Conservation (phyloP, 2,797 vertebrate genomes). For the Paguma larvata region DNA sequence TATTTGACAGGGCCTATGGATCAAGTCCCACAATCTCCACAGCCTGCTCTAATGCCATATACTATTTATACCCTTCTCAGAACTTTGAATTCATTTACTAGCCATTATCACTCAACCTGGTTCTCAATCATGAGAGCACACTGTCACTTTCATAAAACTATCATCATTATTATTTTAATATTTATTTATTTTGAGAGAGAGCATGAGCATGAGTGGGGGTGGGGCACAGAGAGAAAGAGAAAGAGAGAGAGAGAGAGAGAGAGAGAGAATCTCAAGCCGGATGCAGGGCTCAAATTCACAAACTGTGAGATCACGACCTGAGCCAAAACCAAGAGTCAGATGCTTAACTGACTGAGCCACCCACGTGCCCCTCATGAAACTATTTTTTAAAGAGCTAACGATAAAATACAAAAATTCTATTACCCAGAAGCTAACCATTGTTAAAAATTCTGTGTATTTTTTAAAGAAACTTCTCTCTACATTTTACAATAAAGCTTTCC, state of each 20-base stretch:
- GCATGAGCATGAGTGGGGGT: too few relatives aligned
- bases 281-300: too few relatives aligned
- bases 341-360: too few relatives aligned
- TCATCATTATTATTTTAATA: neutral
- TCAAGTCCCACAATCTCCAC: neutral
- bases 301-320: too few relatives aligned
- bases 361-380: neutral
- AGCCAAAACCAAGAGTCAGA: too few relatives aligned
- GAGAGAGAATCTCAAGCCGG: too few relatives aligned
- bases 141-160: neutral
- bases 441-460: neutral
- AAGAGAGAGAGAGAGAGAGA: too few relatives aligned
- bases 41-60: neutral
- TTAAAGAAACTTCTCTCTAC: neutral
- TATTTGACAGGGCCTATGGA: neutral
- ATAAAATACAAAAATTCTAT: conserved; percentile 14
- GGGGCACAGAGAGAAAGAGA: too few relatives aligned
- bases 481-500: too few relatives aligned
- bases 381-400: neutral
- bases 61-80: neutral
- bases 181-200: too few relatives aligned
- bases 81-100: neutral
- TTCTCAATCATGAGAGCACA: conserved; percentile 13
- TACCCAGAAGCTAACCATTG: neutral
- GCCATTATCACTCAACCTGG: neutral